Base-by-base conservation (phyloP, 2,113 vertebrate genomes). In the Silurus meridionalis region DNA sequence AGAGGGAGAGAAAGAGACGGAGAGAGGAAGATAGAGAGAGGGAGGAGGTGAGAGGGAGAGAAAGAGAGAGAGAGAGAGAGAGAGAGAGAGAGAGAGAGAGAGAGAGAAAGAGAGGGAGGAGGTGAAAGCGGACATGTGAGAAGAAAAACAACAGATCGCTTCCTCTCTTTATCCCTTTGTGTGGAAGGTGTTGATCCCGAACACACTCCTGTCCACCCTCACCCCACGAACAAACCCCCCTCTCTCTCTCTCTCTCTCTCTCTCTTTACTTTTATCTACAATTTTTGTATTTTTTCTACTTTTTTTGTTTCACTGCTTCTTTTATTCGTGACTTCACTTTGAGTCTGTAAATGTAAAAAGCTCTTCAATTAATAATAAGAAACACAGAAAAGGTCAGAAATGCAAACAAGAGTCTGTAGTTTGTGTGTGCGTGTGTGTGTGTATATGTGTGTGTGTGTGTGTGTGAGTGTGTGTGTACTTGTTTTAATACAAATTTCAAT, bases 91-190 rank as follows among this genome's bases (percentile, higher is more conserved):
- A 90, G 90, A 88, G 86, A 86, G 90, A 90, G 88, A 13, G 89
- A 88, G 89, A 89, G 85, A 85, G 90, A 5, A 57, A 5, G 5
- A 1, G 61, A 8, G 61, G 48, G 83, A 11, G 25, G n/a, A 37
- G 23, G 64, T 63, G 82, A 69, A 17, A 48, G 72, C 50, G 71
- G 60, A 61, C 71, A 92, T 93, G 88, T 92, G 88, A 80, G 25
- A 60, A 17, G 48, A 87, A 94, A 94, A 94, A 95, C 92, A 95
- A 94, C 93, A 94, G 92, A 94, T 93, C 91, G 87, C 88, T 91
- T 89, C 84, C 89, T 64, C 57, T 85, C 89, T 83, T 92, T 93
- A 95, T 95, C 93, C 92, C 91, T 95, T 94, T 94, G 94, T 95
- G 93, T 93, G 85, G 74, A 86, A 84, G 80, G 92, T 91, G 91